phyloP scores from a whole-genome alignment of 2,797 vertebrate genomes.

The Ctenopoma kingsleyae region DNA sequence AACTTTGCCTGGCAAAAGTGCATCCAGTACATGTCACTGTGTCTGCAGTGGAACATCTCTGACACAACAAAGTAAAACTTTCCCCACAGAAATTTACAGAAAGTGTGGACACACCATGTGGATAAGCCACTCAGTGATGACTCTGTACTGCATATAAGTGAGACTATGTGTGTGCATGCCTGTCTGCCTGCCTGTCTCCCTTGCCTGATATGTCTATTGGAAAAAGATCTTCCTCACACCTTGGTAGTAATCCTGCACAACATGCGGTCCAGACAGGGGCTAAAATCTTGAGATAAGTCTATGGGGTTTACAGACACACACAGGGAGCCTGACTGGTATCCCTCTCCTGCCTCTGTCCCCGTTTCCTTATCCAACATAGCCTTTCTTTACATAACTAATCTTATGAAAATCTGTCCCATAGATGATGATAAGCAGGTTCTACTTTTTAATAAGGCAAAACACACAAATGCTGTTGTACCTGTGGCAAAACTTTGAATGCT shows the following conservation, averaged over 20 bases:
- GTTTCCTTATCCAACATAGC: slow-evolving; percentile 36
- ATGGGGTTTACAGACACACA: slow-evolving; percentile 34
- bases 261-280: slow-evolving; percentile 50
- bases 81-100: not conserved
- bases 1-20: slow-evolving; percentile 22
- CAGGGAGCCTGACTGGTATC: slow-evolving; percentile 16
- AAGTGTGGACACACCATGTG: slow-evolving; percentile 3
- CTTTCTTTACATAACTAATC: slow-evolving; percentile 61
- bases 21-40: slow-evolving; percentile 8
- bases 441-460: slow-evolving; percentile 66
- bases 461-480: slow-evolving; percentile 62
- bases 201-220: slow-evolving; percentile 17
- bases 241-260: slow-evolving; percentile 49
- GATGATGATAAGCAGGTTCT: slow-evolving; percentile 63
- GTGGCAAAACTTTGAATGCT: slow-evolving; percentile 26
- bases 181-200: not conserved
- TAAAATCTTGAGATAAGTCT: slow-evolving; percentile 53
- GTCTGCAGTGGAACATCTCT: slow-evolving; percentile 2
- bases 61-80: not conserved
- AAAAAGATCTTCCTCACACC: slow-evolving; percentile 49
- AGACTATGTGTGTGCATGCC: not conserved
- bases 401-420: slow-evolving; percentile 50
- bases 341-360: slow-evolving; percentile 22
- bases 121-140: slow-evolving; percentile 6
- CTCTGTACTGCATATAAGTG: not conserved